Base-by-base conservation (phyloP, 2,888 invertebrate species). In the Drosophila pullipes region DNA sequence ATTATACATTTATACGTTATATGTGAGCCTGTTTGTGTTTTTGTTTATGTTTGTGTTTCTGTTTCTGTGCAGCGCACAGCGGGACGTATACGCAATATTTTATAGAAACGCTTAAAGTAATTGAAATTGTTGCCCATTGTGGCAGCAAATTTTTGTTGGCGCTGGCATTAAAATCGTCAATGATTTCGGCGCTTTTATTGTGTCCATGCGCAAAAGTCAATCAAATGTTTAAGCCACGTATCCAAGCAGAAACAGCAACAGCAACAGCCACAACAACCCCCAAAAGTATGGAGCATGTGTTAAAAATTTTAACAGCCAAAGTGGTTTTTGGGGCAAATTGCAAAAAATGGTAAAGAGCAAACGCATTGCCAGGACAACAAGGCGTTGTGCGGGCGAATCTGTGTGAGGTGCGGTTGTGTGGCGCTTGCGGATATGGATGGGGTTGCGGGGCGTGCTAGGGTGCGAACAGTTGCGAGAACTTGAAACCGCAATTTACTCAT, bases 401-500 rank as follows among this genome's bases (percentile, higher is more conserved):
- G 35, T n/a, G 39, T n/a, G 47, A 18, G 31, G 37, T n/a, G 52
- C 50, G 50, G 30, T 28, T 50, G 60, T 61, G 66, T 33, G 60
- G 55, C 47, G 33, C 52, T 63, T 44, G 66, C 54, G 61, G 57
- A 59, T 67, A 63, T 64, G 74, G 35, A 31, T 16, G 22, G 47
- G 49, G 37, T 28, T 25, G 55, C 66, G 53, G 47, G 50, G 41
- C 22, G 16, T 11, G 18, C 25, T 16, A 30, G 22, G 13, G 55
- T 31, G 53, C 57, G 63, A 70, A 55, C 73, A 65, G 74, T 80
- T 81, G 81, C 73, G 82, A 82, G 81, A 89, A 89, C 79, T 84
- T 84, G 81, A 83, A 78, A 85, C 91, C 89, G 87, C 88, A 88
- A 91, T 88, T 88, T 88, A 89, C 91, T 89, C 88, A 89, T 89